phyloP scores from a whole-genome alignment of 2,113 vertebrate species.

The Phodopus roborovskii region DNA sequence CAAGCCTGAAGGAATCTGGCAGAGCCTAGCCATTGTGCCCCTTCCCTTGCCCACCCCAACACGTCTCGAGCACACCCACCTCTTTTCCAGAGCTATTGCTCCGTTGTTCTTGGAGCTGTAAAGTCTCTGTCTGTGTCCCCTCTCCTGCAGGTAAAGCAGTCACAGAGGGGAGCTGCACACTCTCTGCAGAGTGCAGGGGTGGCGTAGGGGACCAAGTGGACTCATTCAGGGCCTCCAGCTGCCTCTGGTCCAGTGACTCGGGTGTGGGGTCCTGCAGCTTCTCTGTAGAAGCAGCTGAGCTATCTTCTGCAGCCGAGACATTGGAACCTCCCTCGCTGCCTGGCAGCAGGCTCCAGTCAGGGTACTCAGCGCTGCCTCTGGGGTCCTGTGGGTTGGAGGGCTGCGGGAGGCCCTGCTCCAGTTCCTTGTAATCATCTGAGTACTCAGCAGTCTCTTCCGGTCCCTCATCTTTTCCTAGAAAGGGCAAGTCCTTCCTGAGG shows the following conservation, averaged over 20 bases:
- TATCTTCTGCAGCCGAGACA: slow-evolving; percentile 77
- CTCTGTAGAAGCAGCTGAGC: slow-evolving; percentile 58
- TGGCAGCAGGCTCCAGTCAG: slow-evolving; percentile 79
- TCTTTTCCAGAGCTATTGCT: slow-evolving; percentile 67
- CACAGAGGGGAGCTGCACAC: background rate
- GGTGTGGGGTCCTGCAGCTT: slow-evolving; percentile 25
- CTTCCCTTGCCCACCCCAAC: background rate
- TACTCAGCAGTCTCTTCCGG: slow-evolving; percentile 86
- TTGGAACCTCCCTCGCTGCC: slow-evolving; percentile 83
- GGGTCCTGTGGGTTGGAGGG: slow-evolving; percentile 73
- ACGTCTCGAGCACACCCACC: slow-evolving; percentile 47
- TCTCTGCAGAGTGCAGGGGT: background rate
- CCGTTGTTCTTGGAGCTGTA: slow-evolving; percentile 31
- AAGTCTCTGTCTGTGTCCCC: slow-evolving; percentile 34
- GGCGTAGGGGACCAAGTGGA: slow-evolving; percentile 39
- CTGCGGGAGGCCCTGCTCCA: slow-evolving; percentile 81
- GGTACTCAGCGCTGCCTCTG: slow-evolving; percentile 72
- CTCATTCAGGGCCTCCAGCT: slow-evolving; percentile 42
- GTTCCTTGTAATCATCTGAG: slow-evolving; percentile 84
- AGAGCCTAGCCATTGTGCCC: background rate
- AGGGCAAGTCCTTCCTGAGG: slow-evolving; percentile 86
- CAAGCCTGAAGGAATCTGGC: background rate
- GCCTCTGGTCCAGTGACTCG: background rate
- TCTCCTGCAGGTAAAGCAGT: background rate
- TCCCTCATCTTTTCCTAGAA: slow-evolving; percentile 84